Evolutionary conservation across 2,113 vertebrate genomes (phyloP).

Genomic region (Apaloderma vittatum): DNA sequence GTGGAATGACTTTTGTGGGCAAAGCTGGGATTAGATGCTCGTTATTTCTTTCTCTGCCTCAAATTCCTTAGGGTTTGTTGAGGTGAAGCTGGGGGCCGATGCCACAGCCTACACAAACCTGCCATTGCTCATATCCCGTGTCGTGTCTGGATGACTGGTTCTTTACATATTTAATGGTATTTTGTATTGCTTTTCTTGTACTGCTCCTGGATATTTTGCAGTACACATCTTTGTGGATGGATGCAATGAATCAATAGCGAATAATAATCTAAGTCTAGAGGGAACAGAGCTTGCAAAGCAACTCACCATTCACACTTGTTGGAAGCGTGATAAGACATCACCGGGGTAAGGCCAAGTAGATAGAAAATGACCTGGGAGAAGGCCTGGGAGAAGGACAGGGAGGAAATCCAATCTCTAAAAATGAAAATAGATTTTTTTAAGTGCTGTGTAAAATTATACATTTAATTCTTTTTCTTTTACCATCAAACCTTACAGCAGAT

Average conservation of each 20-base stretch:
- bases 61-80: neutral
- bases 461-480: constrained; percentile 67
- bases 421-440: constrained; percentile 75
- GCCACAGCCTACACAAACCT: neutral
- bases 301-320: constrained; percentile 37
- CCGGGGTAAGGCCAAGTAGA: neutral
- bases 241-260: constrained; percentile 70
- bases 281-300: constrained; percentile 54
- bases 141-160: constrained; percentile 24
- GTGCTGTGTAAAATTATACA: constrained; percentile 71
- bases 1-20: neutral
- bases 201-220: constrained; percentile 66
- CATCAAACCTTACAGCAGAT: constrained; percentile 30
- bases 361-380: constrained; percentile 62
- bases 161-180: constrained; percentile 71
- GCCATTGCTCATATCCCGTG: neutral
- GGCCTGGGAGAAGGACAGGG: constrained; percentile 63
- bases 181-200: constrained; percentile 65
- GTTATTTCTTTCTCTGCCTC: neutral
- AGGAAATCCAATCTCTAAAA: constrained; percentile 72
- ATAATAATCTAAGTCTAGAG: constrained; percentile 63
- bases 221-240: constrained; percentile 42
- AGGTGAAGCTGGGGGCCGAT: neutral
- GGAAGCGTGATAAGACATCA: constrained; percentile 42
- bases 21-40: neutral